Evolutionary conservation across 1,140 invertebrate species (phyloP).

Genomic region (Paramacrobiotus metropolitanus): DNA sequence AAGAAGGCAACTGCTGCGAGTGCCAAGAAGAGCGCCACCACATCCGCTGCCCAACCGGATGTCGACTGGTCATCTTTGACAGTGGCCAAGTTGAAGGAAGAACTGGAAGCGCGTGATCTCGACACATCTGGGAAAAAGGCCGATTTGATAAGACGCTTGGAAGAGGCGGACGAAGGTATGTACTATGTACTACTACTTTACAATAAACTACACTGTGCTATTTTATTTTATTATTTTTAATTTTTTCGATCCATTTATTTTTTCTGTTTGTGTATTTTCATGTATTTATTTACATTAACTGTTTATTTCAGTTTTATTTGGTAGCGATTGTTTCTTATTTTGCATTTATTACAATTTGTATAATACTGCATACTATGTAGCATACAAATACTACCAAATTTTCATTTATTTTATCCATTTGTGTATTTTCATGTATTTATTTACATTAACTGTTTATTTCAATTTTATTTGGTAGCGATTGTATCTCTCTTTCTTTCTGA

Average conservation of each 20-base stretch:
- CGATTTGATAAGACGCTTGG: background rate
- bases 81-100: background rate
- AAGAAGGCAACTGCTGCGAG: too few relatives aligned
- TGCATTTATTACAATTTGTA: too few relatives aligned
- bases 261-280: background rate
- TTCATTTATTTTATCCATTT: background rate
- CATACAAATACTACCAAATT: too few relatives aligned
- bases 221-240: background rate
- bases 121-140: background rate
- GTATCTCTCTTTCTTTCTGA: too few relatives aligned
- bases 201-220: background rate
- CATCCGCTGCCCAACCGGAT: too few relatives aligned
- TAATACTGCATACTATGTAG: too few relatives aligned
- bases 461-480: too few relatives aligned
- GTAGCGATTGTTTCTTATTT: too few relatives aligned
- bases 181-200: background rate
- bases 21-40: too few relatives aligned
- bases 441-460: too few relatives aligned
- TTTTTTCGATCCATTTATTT: background rate
- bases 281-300: too few relatives aligned
- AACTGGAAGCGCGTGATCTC: background rate
- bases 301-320: too few relatives aligned
- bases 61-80: slow-evolving; percentile 2
- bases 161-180: background rate
- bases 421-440: background rate